phyloP scores from a whole-genome alignment of 2,797 vertebrate species.

The Benthosema pterotum region DNA sequence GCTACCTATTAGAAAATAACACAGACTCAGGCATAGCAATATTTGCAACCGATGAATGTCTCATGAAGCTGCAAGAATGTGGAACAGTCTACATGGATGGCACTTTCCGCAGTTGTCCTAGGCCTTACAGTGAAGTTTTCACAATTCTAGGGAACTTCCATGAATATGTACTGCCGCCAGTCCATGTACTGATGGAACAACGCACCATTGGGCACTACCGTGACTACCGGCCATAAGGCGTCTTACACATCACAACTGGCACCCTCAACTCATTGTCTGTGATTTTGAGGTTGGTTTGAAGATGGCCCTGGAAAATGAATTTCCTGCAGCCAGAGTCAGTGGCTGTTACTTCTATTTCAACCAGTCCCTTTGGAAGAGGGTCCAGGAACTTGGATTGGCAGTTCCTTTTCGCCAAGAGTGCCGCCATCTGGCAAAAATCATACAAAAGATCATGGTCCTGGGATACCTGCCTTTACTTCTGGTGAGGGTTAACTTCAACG shows the following conservation, averaged over 20 bases:
- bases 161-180: slow-evolving; percentile 4
- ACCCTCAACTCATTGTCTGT: neutral
- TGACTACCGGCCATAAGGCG: neutral
- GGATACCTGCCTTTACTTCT: slow-evolving; percentile 8
- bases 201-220: neutral
- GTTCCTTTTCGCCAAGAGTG: slow-evolving; percentile 12
- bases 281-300: slow-evolving; percentile 1
- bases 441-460: slow-evolving; percentile 8
- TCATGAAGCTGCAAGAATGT: slow-evolving; percentile 3
- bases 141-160: neutral
- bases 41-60: slow-evolving; percentile 18
- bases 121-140: neutral
- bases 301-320: slow-evolving; percentile 4
- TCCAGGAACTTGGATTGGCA: slow-evolving; percentile 17
- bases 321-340: slow-evolving; percentile 5
- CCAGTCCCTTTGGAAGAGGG: slow-evolving; percentile 13
- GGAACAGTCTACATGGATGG: neutral
- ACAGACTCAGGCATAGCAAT: slow-evolving; percentile 13
- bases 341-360: slow-evolving; percentile 19
- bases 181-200: neutral
- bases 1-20: slow-evolving; percentile 6
- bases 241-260: slow-evolving; percentile 5
- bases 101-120: slow-evolving; percentile 12
- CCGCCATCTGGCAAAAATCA: neutral
- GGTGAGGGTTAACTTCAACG: slow-evolving; percentile 12